Conservation (phyloP, 2,888 invertebrate species). For the Drosophila seclusa region DNA sequence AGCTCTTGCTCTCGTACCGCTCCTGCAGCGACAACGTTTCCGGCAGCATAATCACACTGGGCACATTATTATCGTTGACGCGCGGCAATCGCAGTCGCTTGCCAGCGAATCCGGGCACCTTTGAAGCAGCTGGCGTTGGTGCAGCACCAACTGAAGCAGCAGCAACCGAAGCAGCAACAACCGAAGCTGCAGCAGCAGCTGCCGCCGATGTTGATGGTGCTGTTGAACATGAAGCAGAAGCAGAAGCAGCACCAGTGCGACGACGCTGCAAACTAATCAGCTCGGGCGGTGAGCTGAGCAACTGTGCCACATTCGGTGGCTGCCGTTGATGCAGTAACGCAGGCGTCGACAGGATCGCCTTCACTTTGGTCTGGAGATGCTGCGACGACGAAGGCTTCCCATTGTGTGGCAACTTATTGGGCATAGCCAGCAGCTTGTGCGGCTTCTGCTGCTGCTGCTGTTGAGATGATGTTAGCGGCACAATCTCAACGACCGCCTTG, state of each 20-base stretch:
- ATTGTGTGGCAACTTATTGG: slow-evolving; percentile 71
- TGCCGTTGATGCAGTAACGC: slow-evolving; percentile 26
- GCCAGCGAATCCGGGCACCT: background rate
- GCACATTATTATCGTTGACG: slow-evolving; percentile 26
- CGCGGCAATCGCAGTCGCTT: background rate
- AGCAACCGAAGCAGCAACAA: background rate
- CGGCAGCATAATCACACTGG: slow-evolving; percentile 83
- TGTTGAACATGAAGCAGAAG: background rate
- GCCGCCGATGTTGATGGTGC: slow-evolving; percentile 4
- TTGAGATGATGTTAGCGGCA: slow-evolving; percentile 68
- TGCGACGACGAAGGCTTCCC: background rate
- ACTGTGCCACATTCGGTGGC: slow-evolving; percentile 47
- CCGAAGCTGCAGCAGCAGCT: background rate
- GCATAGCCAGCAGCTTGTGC: slow-evolving; percentile 82
- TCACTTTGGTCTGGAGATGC: background rate
- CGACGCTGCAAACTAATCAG: slow-evolving; percentile 87
- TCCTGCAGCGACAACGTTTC: slow-evolving; percentile 85
- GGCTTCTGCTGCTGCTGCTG: slow-evolving; percentile 73
- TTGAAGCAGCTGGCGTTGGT: background rate
- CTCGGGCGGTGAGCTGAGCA: slow-evolving; percentile 86
- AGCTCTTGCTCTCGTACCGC: slow-evolving; percentile 87
- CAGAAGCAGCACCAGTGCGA: slow-evolving; percentile 71
- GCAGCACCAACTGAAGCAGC: background rate
- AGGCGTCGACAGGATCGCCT: background rate
- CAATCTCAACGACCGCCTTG: slow-evolving; percentile 82